Conservation (phyloP, 2,888 invertebrate genomes). For the Lagria hirta region DNA sequence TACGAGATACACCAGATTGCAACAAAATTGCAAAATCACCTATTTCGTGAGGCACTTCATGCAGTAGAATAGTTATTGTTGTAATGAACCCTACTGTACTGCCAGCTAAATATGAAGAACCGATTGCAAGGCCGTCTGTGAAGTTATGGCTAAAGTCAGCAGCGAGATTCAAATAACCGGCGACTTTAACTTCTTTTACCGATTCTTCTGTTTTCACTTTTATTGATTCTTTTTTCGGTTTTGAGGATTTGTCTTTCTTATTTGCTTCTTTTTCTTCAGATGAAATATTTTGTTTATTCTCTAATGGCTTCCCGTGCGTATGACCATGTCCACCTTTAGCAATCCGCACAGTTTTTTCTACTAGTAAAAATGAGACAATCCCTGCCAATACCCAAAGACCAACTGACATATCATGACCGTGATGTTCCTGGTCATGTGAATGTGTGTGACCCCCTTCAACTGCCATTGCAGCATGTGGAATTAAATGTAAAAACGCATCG, state of each 20-base stretch:
- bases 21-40: constrained; percentile 99
- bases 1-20: constrained; percentile 92
- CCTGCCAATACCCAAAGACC: constrained; percentile 95
- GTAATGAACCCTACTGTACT: constrained; percentile 85
- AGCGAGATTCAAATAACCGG: constrained; percentile 94
- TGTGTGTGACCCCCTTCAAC: constrained; percentile 53
- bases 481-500: constrained; percentile 97
- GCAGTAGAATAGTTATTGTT: constrained; percentile 92
- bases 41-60: constrained; percentile 99
- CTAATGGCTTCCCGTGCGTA: constrained; percentile 58
- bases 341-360: constrained; percentile 89
- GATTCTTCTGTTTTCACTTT: constrained; percentile 45
- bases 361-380: constrained; percentile 86
- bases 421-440: constrained; percentile 56
- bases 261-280: constrained; percentile 45
- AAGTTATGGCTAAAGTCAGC: constrained; percentile 99
- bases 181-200: constrained; percentile 69
- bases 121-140: constrained; percentile 98
- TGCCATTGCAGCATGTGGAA: constrained; percentile 87
- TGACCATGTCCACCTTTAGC: constrained; percentile 82
- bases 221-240: constrained; percentile 42
- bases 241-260: constrained; percentile 3
- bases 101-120: constrained; percentile 94
- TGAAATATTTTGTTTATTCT: constrained; percentile 36
- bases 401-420: constrained; percentile 81